phyloP scores from a whole-genome alignment of 2,888 invertebrate species.

The Chymomyza fuscimana region DNA sequence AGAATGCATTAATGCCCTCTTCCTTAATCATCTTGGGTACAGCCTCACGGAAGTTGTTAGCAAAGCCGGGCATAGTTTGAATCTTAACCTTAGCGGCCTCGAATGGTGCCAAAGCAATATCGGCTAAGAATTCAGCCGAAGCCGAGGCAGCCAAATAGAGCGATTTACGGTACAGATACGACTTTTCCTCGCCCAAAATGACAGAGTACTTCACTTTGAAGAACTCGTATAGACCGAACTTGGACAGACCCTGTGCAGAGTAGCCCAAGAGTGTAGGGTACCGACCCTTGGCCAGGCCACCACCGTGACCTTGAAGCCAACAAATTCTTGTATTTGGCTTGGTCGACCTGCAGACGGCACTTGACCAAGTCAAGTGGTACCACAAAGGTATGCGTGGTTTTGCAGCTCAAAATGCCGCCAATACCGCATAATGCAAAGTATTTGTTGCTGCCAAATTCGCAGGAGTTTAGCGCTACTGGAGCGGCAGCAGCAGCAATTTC shows the following conservation, averaged over 20 bases:
- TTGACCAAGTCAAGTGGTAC: slow-evolving; percentile 93
- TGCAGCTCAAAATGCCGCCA: slow-evolving; percentile 91
- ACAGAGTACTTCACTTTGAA: slow-evolving; percentile 90
- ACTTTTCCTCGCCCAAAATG: slow-evolving; percentile 87
- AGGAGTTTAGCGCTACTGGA: slow-evolving; percentile 78
- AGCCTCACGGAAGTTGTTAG: slow-evolving; percentile 86
- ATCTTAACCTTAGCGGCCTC: slow-evolving; percentile 96
- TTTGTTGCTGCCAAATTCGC: slow-evolving; percentile 87
- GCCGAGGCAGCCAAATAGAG: slow-evolving; percentile 91
- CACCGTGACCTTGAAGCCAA: slow-evolving; percentile 87
- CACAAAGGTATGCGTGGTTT: slow-evolving; percentile 89
- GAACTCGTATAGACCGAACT: slow-evolving; percentile 93
- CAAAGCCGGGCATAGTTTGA: slow-evolving; percentile 89
- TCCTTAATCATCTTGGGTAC: slow-evolving; percentile 88
- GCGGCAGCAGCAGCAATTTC: slow-evolving; percentile 76
- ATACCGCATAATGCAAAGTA: slow-evolving; percentile 89
- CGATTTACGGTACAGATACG: slow-evolving; percentile 89
- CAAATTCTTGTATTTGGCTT: slow-evolving; percentile 89
- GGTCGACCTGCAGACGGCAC: slow-evolving; percentile 90
- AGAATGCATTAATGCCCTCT: slow-evolving; percentile 89
- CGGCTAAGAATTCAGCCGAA: slow-evolving; percentile 93
- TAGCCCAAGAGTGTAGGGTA: slow-evolving; percentile 93
- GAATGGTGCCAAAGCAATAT: slow-evolving; percentile 94
- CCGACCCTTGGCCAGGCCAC: slow-evolving; percentile 92
- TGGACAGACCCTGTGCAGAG: slow-evolving; percentile 87